Percentiles rank a stretch among this genome's conserved stretches.
These are phyloP conservation scores for Lamproptera curius DNA, from an alignment of 2,888 invertebrate genomes.

Conservation along the genomic window DNA sequence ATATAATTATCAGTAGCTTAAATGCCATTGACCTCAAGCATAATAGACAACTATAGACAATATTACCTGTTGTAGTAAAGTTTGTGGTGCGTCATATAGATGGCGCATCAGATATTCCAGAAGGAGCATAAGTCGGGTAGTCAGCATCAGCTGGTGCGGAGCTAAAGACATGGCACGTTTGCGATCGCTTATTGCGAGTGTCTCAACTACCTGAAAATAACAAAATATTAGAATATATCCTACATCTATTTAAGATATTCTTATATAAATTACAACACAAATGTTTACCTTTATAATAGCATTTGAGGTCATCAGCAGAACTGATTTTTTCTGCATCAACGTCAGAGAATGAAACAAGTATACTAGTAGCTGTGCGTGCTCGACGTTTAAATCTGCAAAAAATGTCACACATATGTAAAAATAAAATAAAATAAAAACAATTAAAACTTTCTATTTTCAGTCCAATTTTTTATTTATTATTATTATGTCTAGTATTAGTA, in stretches of 20 bases:
- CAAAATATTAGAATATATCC: too few relatives aligned
- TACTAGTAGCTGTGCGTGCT: conserved; percentile 94
- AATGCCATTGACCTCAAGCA: too few relatives aligned
- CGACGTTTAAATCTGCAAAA: conserved; percentile 92
- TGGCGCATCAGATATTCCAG: conserved; percentile 97
- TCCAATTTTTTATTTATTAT: too few relatives aligned
- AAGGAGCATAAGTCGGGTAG: conserved; percentile 90
- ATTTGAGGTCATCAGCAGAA: conserved; percentile 89
- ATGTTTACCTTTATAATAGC: conserved; percentile 78
- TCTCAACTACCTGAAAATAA: conserved; percentile 59
- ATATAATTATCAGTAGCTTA: too few relatives aligned
- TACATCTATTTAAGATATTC: too few relatives aligned
- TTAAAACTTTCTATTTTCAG: too few relatives aligned
- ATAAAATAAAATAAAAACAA: too few relatives aligned
- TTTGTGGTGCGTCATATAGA: conserved; percentile 94
- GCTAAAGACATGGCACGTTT: conserved; percentile 54
- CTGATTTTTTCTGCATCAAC: conserved; percentile 97
- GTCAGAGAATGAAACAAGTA: conserved; percentile 97
- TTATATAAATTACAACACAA: too few relatives aligned
- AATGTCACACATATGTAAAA: conserved; percentile 11
- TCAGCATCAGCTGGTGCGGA: conserved; percentile 85
- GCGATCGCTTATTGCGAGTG: conserved; percentile 59
- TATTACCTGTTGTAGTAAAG: conserved; percentile 88
- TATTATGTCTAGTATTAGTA: too few relatives aligned
- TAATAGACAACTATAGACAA: too few relatives aligned